phyloP scores from a whole-genome alignment of 2,113 vertebrate genomes.

The Numenius arquata region DNA sequence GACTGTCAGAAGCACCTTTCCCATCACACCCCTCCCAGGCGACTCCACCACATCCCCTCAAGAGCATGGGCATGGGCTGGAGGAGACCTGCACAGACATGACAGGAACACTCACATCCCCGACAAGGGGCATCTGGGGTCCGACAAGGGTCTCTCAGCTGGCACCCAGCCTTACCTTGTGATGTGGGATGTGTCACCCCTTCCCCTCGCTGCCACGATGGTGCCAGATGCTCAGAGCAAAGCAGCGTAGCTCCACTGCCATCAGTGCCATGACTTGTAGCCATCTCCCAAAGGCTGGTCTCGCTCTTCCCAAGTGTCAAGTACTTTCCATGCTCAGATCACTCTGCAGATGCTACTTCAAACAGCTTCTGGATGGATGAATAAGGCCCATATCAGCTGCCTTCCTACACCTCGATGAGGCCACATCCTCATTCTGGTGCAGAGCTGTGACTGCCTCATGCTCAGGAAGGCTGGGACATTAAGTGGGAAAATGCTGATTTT shows the following conservation, averaged over 20 bases:
- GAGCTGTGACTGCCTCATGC: background rate
- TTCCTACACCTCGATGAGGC: background rate
- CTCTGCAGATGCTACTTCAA: background rate
- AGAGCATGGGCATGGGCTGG: background rate
- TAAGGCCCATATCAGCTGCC: background rate
- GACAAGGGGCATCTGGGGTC: background rate
- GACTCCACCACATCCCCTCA: background rate
- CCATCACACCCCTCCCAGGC: background rate
- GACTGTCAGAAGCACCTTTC: background rate
- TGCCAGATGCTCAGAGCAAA: background rate
- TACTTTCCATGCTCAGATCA: background rate
- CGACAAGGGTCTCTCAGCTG: background rate
- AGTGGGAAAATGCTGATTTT: background rate
- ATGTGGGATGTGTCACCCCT: background rate
- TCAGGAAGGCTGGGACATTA: background rate
- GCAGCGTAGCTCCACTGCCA: background rate
- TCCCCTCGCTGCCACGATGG: background rate
- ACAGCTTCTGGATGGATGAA: background rate
- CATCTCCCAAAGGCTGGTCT: background rate
- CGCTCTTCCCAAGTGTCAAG: background rate
- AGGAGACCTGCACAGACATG: fast-evolving
- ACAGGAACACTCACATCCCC: background rate
- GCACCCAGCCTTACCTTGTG: background rate
- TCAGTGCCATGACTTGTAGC: background rate
- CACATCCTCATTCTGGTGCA: background rate